Conservation (phyloP, 2,797 vertebrate species). For the Apogon hyalosoma region DNA sequence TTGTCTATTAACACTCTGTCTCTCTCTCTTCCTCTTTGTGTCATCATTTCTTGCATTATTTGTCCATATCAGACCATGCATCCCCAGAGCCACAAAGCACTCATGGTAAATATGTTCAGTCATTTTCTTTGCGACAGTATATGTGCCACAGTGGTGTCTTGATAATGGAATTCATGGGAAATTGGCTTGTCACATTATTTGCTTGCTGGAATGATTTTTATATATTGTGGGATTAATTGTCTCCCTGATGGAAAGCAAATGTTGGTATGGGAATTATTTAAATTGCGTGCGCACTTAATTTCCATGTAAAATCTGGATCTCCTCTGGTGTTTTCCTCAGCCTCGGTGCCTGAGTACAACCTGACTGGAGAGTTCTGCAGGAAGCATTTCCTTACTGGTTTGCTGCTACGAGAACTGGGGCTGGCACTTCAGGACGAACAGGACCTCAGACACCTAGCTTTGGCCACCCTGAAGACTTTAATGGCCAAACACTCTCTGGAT, state of each 20-base stretch:
- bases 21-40: constrained; percentile 40
- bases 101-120: constrained; percentile 83
- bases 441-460: constrained; percentile 94
- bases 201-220: constrained; percentile 33
- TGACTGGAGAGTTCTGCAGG: constrained; percentile 97
- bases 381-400: constrained; percentile 97
- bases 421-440: constrained; percentile 97
- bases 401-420: constrained; percentile 93
- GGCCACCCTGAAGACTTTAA: constrained; percentile 95
- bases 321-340: constrained; percentile 28
- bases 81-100: constrained; percentile 79
- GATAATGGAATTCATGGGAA: constrained; percentile 23
- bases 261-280: constrained; percentile 18
- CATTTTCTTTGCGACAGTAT: constrained; percentile 42
- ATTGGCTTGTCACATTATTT: constrained; percentile 36
- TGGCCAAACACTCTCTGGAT: constrained; percentile 98
- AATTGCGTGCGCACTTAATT: constrained; percentile 15
- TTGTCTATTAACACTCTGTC: constrained; percentile 64
- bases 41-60: constrained; percentile 51
- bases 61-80: constrained; percentile 82
- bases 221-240: constrained; percentile 19
- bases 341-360: constrained; percentile 92
- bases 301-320: constrained; percentile 10
- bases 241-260: constrained; percentile 43
- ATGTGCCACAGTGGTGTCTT: constrained; percentile 3